Evolutionary conservation across 1,140 invertebrate species (phyloP).

Genomic region (Cotesia vestalis): DNA sequence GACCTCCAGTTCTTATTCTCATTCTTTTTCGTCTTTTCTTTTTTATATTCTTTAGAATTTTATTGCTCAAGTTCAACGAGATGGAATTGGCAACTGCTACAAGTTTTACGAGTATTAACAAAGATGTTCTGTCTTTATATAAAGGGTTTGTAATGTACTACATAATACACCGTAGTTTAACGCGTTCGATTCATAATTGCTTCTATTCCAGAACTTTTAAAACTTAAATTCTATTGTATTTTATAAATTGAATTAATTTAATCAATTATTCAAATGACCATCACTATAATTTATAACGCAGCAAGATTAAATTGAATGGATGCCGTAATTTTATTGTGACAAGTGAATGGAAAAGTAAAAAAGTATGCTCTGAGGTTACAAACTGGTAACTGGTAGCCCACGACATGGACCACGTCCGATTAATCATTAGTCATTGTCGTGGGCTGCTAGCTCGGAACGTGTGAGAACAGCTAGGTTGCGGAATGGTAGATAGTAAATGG

Average conservation of each 20-base stretch:
- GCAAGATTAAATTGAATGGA: background rate
- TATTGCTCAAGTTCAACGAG: too few species aligned
- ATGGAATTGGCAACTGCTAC: constrained; percentile 11
- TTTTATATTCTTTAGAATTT: background rate
- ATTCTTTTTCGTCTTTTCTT: background rate
- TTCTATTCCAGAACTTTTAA: too few species aligned
- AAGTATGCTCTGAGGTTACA: background rate
- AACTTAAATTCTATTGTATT: too few species aligned
- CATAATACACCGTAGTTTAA: too few species aligned
- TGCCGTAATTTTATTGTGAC: constrained; percentile 2
- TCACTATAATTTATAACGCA: background rate
- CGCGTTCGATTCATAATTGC: too few species aligned
- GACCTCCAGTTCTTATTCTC: background rate
- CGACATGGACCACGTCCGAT: background rate
- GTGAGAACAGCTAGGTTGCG: background rate
- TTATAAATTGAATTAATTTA: too few species aligned
- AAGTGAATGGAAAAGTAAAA: background rate
- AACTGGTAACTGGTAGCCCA: constrained; percentile 1
- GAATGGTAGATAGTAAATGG: background rate
- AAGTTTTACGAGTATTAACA: constrained; percentile 14
- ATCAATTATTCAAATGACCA: too few species aligned
- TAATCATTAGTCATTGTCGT: constrained; percentile 18
- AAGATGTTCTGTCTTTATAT: background rate
- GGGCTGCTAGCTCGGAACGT: background rate
- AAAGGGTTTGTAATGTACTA: too few species aligned